Conservation (phyloP, 2,888 invertebrate species). For the Pandemis corylana region DNA sequence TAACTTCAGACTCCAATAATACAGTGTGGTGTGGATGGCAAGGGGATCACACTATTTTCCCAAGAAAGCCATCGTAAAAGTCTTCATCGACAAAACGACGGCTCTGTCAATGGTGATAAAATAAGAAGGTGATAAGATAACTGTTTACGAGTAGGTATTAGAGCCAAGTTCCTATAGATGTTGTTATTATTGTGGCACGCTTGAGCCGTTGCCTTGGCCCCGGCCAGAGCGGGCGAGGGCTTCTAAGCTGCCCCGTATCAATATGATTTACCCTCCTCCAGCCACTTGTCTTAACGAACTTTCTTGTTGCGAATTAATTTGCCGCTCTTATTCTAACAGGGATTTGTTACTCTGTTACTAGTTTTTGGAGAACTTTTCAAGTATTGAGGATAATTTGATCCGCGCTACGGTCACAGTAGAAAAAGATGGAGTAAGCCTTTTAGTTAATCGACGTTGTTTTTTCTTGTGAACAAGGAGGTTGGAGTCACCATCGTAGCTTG, state of each 20-base stretch:
- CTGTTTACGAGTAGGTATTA: too few species aligned
- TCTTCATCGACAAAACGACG: too few species aligned
- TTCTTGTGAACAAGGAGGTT: background rate
- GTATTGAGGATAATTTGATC: conserved; percentile 32
- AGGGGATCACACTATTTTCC: too few species aligned
- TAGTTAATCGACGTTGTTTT: background rate
- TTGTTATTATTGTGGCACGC: conserved; percentile 23
- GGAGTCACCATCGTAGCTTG: too few species aligned
- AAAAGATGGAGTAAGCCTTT: background rate
- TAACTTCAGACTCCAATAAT: too few species aligned
- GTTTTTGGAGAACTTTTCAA: conserved; percentile 40
- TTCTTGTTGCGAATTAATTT: conserved; percentile 58
- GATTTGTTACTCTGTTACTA: conserved; percentile 35
- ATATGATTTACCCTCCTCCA: conserved; percentile 64
- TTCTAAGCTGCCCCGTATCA: conserved; percentile 64
- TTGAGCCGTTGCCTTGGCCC: conserved; percentile 37
- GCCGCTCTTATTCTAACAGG: conserved; percentile 35
- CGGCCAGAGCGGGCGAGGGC: conserved; percentile 48
- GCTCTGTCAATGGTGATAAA: too few species aligned
- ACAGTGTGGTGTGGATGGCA: too few species aligned
- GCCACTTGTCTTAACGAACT: conserved; percentile 57
- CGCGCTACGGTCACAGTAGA: background rate
- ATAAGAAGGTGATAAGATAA: too few species aligned
- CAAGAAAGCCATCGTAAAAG: too few species aligned
- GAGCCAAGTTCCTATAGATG: too few species aligned